These are phyloP conservation scores for Falco rusticolus DNA, from an alignment of 2,797 vertebrate species.

Conservation along the genomic window DNA sequence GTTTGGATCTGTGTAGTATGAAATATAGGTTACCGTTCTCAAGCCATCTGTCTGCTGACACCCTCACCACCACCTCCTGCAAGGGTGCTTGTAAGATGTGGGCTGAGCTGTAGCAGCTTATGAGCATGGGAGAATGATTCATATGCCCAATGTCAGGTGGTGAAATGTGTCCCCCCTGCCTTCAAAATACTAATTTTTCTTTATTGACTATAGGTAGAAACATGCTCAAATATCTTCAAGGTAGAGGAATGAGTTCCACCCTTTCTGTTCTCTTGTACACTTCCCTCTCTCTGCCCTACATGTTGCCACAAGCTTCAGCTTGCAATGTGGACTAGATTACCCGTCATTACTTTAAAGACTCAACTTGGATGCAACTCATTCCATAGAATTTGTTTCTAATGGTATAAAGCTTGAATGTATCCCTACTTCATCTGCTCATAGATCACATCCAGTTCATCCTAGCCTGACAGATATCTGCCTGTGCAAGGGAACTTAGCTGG, in stretches of 20 bases:
- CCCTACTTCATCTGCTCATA: fast-evolving
- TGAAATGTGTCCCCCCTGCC: not conserved
- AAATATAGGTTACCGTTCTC: not conserved
- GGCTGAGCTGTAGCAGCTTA: not conserved
- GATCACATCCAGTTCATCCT: not conserved
- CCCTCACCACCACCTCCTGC: not conserved
- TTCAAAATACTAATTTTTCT: not conserved
- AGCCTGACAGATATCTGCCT: not conserved
- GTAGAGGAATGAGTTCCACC: not conserved
- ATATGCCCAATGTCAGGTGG: not conserved
- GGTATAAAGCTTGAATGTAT: not conserved
- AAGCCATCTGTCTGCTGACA: not conserved
- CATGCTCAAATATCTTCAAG: not conserved
- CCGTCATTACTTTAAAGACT: not conserved
- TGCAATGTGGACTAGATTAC: not conserved
- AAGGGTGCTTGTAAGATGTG: not conserved
- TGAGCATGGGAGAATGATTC: not conserved
- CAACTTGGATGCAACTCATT: not conserved
- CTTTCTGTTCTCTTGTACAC: not conserved
- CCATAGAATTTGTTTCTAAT: not conserved
- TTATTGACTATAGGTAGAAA: not conserved
- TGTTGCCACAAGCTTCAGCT: not conserved
- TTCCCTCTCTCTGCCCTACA: not conserved
- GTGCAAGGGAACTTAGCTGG: not conserved
- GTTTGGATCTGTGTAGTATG: not conserved